Evolutionary conservation across 2,797 vertebrate species (phyloP), one percentile per base, ranked within the genome.

Genomic region (Choloepus didactylus): DNA sequence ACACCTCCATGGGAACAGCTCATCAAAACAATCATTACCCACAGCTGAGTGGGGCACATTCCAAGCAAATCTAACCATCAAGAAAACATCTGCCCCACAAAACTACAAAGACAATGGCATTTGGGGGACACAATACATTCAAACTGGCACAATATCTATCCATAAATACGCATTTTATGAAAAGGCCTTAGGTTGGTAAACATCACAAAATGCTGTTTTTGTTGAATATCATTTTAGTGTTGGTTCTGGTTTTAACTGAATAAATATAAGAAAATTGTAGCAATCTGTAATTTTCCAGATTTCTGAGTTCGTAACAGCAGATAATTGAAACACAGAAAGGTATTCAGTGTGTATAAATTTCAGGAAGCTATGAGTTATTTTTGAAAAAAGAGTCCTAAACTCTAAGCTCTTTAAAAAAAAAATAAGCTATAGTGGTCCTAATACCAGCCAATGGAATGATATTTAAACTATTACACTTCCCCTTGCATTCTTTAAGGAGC

Each of bases 341-440:
- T 38, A 60, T 27, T 25, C 67, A 46, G 79, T 59, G 8, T 59
- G 5, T 25, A 44, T 35, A 91, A 72, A 54, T 27, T 38, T 62
- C 31, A 84, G 46, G 15, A 35, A 21, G 18, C 25, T 60, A 49
- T 35, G 38, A 75, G 19, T 46, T 96, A 25, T 46, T 90, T 49
- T 49, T 49, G 46, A 49, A n/a, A 95, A 93, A 77, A 91, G 89
- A 23, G 38, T 92, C 41, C 64, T 59, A 35, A 35, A 15, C 14
- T 83, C 23, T 67, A 92, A 85, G 46, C 81, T 31, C 38, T 77
- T 56, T 2, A 35, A 35, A 35, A n/a, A 59, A 49, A 3, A n/a
- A 46, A 46, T 62, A 54, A 83, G 86, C 96, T 25, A 25, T 75
- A 1, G 19, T 51, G 44, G 14, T 27, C 44, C 38, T 67, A 46